Percentiles rank a stretch among this genome's conserved stretches.
Conservation (phyloP, 2,797 vertebrate species). For the Petrocephalus sullivani region DNA sequence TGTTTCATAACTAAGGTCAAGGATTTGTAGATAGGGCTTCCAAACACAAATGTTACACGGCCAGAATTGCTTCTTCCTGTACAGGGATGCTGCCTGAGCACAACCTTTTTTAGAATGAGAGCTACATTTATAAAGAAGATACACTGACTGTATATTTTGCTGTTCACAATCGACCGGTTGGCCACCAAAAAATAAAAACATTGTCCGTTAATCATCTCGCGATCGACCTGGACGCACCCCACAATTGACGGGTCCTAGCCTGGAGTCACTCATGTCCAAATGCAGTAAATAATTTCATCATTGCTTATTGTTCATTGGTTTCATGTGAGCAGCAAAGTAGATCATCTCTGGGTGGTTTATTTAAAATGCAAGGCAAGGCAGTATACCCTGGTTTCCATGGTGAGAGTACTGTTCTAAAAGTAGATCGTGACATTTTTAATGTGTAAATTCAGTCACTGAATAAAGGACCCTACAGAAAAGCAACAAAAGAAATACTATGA, state of each 20-base stretch:
- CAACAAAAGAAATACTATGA: not conserved
- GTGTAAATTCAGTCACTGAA: not conserved
- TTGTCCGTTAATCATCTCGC: not conserved
- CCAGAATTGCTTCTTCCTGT: not conserved
- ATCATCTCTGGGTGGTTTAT: not conserved
- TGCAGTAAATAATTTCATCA: not conserved
- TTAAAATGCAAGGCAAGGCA: not conserved
- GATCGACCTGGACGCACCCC: not conserved
- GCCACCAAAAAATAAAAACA: not conserved
- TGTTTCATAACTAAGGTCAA: not conserved
- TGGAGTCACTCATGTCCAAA: not conserved
- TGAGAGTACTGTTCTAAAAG: not conserved
- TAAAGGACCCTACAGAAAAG: not conserved
- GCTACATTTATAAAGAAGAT: not conserved
- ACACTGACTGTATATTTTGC: not conserved
- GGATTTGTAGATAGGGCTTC: not conserved
- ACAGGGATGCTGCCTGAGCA: not conserved
- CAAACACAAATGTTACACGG: not conserved
- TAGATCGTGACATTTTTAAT: slow-evolving; percentile 3
- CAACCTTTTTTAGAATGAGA: not conserved
- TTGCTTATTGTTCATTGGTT: not conserved
- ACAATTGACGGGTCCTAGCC: not conserved
- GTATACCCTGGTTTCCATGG: slow-evolving; percentile 11
- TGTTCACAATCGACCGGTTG: not conserved
- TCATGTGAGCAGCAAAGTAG: not conserved